Evolutionary conservation across 2,888 invertebrate species (phyloP), one percentile per base, ranked within the genome.

Genomic region (Altica lythri): DNA sequence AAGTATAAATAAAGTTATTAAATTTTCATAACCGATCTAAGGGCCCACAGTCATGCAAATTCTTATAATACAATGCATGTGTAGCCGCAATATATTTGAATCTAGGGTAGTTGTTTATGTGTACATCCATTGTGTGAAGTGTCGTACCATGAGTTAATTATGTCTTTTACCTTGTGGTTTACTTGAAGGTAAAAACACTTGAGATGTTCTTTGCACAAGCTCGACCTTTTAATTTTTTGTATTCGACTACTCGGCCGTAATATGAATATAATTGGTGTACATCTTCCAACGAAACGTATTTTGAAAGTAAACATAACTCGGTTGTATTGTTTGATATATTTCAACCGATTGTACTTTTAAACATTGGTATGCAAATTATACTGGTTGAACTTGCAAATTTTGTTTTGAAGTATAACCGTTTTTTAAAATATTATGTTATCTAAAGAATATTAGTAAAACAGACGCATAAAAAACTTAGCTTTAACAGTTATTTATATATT

Each of bases 81-180:
- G 48, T 59, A 58, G 42, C 54, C 40, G 55, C 61, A 54, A 53
- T 62, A 56, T 57, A 58, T 61, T 56, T 61, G 57, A 55, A 59
- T 61, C 61, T 61, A 44, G 61, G 63, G 59, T 62, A 62, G 62
- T 60, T 62, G 57, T 62, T 62, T 62, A 62, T 60, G 56, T 40
- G 52, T 46, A 46, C 47, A 44, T 37, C 60, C 43, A 59, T 62
- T 62, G 62, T 62, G 51, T 48, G 29, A 53, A 53, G 52, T 54
- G 60, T 62, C 62, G 43, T 45, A 55, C 57, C 47, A 49, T 49
- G 60, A 62, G 62, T 62, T 62, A 62, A 62, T 62, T 62, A 62
- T 62, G 62, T 54, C 60, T 45, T 59, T 62, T 57, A 57, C 55
- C 35, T 62, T 62, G 57, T 56, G 57, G 59, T 55, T 55, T 59